A percentile compares a stretch with the other conserved stretches of the same genome.
These are phyloP conservation scores for Boloria euphrosyne DNA, from an alignment of 2,888 invertebrate species.

Conservation along the genomic window DNA sequence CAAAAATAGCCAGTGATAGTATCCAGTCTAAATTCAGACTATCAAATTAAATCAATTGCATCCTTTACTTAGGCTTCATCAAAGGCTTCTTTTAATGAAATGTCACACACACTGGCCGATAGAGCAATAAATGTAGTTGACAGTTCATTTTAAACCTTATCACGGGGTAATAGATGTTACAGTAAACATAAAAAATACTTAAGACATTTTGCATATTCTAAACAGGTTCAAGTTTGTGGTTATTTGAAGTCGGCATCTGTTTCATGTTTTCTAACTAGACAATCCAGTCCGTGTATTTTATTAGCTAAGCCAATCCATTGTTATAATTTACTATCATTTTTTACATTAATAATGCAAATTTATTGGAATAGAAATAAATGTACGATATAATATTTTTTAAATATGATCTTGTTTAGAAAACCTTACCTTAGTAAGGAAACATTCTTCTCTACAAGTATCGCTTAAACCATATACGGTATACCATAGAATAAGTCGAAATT, in stretches of 20 bases:
- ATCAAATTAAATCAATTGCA: conserved; percentile 49
- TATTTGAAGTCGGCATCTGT: conserved; percentile 23
- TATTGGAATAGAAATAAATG: too few species aligned
- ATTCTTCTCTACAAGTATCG: too few species aligned
- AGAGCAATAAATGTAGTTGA: conserved; percentile 15
- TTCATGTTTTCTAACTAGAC: conserved; percentile 12
- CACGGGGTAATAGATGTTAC: not conserved
- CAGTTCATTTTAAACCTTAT: conserved; percentile 18
- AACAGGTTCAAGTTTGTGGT: conserved; percentile 18
- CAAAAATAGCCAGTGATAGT: not conserved
- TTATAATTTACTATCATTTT: not conserved
- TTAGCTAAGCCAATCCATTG: not conserved
- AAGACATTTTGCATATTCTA: conserved; percentile 8
- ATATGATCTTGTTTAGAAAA: too few species aligned
- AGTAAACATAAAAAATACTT: not conserved
- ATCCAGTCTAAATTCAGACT: conserved; percentile 6
- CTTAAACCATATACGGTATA: too few species aligned
- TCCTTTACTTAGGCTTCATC: conserved; percentile 63
- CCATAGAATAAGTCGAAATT: too few species aligned
- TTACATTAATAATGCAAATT: not conserved
- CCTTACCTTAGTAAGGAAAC: too few species aligned
- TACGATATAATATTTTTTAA: too few species aligned
- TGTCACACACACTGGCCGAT: conserved; percentile 54
- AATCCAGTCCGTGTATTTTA: conserved; percentile 4
- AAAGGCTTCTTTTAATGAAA: conserved; percentile 74